Base-by-base conservation (phyloP, 2,113 vertebrate genomes). In the Actenoides lindsayi region DNA sequence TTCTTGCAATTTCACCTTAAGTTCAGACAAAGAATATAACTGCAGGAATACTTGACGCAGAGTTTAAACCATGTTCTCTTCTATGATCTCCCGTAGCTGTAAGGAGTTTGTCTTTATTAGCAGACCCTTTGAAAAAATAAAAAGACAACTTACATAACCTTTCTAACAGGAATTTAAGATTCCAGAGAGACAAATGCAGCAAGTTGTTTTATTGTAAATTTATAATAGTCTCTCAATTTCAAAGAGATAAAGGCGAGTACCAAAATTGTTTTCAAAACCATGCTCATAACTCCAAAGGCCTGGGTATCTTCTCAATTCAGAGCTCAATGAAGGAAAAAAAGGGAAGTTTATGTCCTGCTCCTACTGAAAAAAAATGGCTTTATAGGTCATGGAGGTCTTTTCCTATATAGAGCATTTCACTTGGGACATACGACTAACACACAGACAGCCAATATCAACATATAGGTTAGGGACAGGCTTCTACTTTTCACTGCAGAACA, bases 181-280 rank as follows among this genome's bases (percentile, higher is more conserved):
- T 90, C 19, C 39, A 86, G 59, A 88, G 85, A 92, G 79, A 87
- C 67, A 89, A 81, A 71, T 39, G 13, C 28, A 82, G 39, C 21
- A 86, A 83, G 28, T 67, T 87, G 33, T 41, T 96, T 96, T 93
- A 96, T 89, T 95, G 53, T 33, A 89, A 89, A 90, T 77, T 88
- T 78, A 28, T 79, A 64, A 23, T 57, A 73, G 37, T 82, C 67
- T 89, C 64, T 83, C 91, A 92, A 53, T 54, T 87, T 87, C 28
- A 90, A 94, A 96, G 39, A 91, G 57, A 44, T 68, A 78, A 93
- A 78, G 31, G 64, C 14, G 28, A 33, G 82, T 44, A 78, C 7
- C 48, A 93, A 93, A 94, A 59, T 8, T 44, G 18, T 39, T 84
- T 81, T 56, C 48, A 87, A 25, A 50, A 90, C 13, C 31, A 25